Conservation (phyloP, 1,140 invertebrate genomes). For the Asobara japonica region DNA sequence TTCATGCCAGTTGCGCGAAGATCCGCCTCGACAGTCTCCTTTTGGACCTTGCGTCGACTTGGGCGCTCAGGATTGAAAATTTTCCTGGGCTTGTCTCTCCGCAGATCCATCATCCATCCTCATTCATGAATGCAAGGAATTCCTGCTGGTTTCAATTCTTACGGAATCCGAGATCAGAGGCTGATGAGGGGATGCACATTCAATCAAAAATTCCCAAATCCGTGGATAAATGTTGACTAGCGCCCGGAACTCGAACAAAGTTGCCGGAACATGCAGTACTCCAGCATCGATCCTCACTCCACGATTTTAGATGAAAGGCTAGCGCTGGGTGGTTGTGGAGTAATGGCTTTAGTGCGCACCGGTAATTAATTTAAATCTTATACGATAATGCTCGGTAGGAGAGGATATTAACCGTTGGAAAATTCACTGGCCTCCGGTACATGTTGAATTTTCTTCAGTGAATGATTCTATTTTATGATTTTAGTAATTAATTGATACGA, state of each 20-base stretch:
- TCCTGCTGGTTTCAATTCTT: background rate
- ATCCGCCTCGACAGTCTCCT: too few relatives aligned
- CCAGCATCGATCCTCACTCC: background rate
- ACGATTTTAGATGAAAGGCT: background rate
- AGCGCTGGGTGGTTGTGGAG: background rate
- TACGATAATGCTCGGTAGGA: background rate
- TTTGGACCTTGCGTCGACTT: too few relatives aligned
- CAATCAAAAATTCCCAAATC: background rate
- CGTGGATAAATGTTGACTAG: conserved; percentile 8
- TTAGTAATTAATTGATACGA: too few relatives aligned
- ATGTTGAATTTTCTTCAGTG: too few relatives aligned
- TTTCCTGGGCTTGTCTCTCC: background rate
- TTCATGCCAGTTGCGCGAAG: too few relatives aligned
- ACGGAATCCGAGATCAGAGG: background rate
- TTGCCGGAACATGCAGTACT: background rate
- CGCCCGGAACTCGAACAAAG: background rate
- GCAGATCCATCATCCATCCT: background rate
- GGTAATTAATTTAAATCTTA: conserved; percentile 14
- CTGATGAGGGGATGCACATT: background rate
- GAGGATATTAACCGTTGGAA: background rate
- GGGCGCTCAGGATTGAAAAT: too few relatives aligned
- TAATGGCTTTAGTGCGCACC: conserved; percentile 7
- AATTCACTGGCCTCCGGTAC: background rate
- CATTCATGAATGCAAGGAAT: background rate
- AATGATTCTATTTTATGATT: too few relatives aligned